Evolutionary conservation across 2,888 invertebrate genomes (phyloP).

Genomic region (Adelognathus sp.): DNA sequence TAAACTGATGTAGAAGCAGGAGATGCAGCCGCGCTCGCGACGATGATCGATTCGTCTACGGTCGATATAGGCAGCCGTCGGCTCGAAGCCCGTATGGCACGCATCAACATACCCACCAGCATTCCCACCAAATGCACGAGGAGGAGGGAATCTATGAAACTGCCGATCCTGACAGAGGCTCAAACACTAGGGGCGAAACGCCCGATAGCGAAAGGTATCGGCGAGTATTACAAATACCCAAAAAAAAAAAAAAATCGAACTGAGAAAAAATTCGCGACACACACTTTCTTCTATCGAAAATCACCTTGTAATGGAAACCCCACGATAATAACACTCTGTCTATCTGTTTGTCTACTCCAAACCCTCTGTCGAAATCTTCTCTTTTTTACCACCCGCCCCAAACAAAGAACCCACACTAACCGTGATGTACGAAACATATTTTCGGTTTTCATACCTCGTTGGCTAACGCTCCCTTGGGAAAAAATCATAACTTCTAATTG

Average conservation of each 20-base stretch:
- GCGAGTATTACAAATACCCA: slow-evolving; percentile 70
- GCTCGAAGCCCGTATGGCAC: slow-evolving; percentile 81
- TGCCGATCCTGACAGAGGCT: slow-evolving; percentile 88
- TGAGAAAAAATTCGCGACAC: slow-evolving; percentile 13
- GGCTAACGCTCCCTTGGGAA: not conserved
- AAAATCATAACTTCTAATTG: not conserved
- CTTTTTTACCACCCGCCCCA: not conserved
- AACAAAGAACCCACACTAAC: slow-evolving; percentile 15
- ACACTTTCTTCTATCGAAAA: slow-evolving; percentile 17
- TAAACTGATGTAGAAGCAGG: slow-evolving; percentile 82
- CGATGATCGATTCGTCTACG: slow-evolving; percentile 89
- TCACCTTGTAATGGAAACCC: not conserved
- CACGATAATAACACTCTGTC: not conserved
- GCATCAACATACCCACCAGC: slow-evolving; percentile 83
- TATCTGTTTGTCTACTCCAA: slow-evolving; percentile 22
- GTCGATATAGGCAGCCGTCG: slow-evolving; percentile 85
- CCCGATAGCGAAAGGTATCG: slow-evolving; percentile 93
- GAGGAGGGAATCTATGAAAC: slow-evolving; percentile 95
- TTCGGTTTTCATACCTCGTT: not conserved
- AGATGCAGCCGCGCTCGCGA: slow-evolving; percentile 84
- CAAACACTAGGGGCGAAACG: slow-evolving; percentile 89
- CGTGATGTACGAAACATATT: not conserved
- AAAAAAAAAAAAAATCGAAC: slow-evolving; percentile 36
- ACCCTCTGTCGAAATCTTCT: slow-evolving; percentile 23
- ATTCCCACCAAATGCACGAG: slow-evolving; percentile 84